Base-by-base conservation (phyloP, 2,113 vertebrate genomes). In the Engraulis encrasicolus region DNA sequence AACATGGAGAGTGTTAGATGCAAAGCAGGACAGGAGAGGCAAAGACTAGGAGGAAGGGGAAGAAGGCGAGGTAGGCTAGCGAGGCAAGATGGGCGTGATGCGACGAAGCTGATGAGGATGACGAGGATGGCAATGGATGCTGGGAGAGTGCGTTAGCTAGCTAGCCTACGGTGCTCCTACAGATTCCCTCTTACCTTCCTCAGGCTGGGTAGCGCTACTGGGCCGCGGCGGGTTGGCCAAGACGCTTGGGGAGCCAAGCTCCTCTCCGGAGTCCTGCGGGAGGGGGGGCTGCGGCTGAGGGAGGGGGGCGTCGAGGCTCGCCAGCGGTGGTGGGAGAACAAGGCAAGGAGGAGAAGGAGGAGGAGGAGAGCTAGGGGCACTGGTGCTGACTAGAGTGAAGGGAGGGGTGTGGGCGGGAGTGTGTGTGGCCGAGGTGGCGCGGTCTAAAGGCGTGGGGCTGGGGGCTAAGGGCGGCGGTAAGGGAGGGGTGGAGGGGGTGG, bases 161-260 rank as follows among this genome's bases (percentile, higher is more conserved):
- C n/a, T n/a, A n/a, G 52, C 40, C 6, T 49, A 50, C 36, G 48
- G 36, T 20, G 38, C 17, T 50, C 18, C 27, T 23, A 77, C 37
- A 20, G 9, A 66, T 17, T 74, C 66, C 77, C 49, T 79, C 89
- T 89, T 91, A 91, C 90, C 90, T 91, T 89, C 89, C 50, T 79
- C 80, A 38, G 86, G 83, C 71, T 71, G 27, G 27, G 61, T 31
- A 31, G 3, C 27, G 31, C 61, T 71, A 71, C 61, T 71, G 66
- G n/a, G 19, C 54, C 34, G 31, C 9, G 40, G 50, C 9, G 78
- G 27, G 19, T 23, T 37, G 23, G 19, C 38, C 45, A 23, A 3
- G 50, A 40, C 0, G 7, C 52, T 6, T 40, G 34, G 45, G 15
- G 66, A 20, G 61, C 71, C 78, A 48, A 27, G 81, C 81, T 77